Evolutionary conservation across 2,888 invertebrate genomes (phyloP).

Genomic region (Homarus gammarus): DNA sequence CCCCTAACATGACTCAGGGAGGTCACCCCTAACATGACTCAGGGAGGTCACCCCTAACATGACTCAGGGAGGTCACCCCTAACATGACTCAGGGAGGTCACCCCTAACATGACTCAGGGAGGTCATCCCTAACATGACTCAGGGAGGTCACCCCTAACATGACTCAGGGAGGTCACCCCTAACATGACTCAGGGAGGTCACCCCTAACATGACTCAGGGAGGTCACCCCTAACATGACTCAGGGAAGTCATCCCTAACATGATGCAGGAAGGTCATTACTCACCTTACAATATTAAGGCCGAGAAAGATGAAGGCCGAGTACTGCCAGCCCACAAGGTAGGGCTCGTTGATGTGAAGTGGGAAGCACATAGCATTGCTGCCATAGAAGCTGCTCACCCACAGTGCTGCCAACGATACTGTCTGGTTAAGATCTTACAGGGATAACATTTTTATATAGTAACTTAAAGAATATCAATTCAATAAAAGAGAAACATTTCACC

Average conservation of each 20-base stretch:
- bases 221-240: neutral
- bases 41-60: too few species aligned
- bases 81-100: neutral
- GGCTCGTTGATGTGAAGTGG: constrained; percentile 86
- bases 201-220: neutral
- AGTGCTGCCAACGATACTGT: constrained; percentile 17
- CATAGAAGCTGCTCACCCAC: constrained; percentile 82
- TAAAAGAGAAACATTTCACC: too few species aligned
- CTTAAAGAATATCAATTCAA: too few species aligned
- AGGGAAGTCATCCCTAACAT: neutral
- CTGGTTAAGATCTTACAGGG: too few species aligned
- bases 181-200: too few species aligned
- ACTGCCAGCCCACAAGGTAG: constrained; percentile 85
- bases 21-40: too few species aligned
- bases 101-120: neutral
- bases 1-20: too few species aligned
- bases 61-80: neutral
- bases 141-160: too few species aligned
- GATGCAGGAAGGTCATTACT: constrained; percentile 72
- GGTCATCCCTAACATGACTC: too few species aligned
- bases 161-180: too few species aligned
- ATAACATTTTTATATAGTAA: too few species aligned
- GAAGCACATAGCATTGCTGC: constrained; percentile 85
- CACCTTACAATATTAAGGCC: constrained; percentile 84
- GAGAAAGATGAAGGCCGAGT: constrained; percentile 85